A percentile compares a stretch with the other conserved stretches of the same genome.
Evolutionary conservation across 2,113 vertebrate species (phyloP).

Genomic region (Motacilla alba): DNA sequence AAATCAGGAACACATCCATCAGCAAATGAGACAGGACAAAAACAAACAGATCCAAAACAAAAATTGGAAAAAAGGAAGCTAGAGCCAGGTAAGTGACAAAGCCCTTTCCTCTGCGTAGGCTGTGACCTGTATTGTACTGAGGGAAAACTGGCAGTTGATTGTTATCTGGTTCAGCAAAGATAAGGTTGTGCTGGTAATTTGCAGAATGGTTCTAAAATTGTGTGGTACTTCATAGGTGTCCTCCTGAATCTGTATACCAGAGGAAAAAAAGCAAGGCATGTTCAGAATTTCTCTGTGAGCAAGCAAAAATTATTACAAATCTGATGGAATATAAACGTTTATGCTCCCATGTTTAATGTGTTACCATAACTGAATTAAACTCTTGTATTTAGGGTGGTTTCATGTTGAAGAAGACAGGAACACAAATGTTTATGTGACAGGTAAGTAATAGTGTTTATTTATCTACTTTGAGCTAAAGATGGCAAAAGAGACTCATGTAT

Average conservation of each 20-base stretch:
- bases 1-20: background rate
- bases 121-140: background rate
- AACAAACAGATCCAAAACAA: slow-evolving; percentile 75
- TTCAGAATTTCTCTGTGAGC: background rate
- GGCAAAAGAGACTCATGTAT: fast-evolving
- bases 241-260: background rate
- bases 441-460: slow-evolving; percentile 67
- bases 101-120: background rate
- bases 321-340: background rate
- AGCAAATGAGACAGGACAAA: slow-evolving; percentile 28
- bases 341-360: background rate
- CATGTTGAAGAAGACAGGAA: slow-evolving; percentile 91
- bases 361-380: background rate
- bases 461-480: background rate
- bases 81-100: slow-evolving; percentile 78
- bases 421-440: slow-evolving; percentile 95
- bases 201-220: background rate
- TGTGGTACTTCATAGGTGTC: background rate
- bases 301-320: background rate
- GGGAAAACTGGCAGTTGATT: background rate
- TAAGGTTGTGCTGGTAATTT: background rate
- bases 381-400: slow-evolving; percentile 87
- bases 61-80: slow-evolving; percentile 89
- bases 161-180: background rate
- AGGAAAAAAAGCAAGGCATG: background rate